Conservation (phyloP, 2,888 invertebrate genomes). For the Drosophila phalerata region DNA sequence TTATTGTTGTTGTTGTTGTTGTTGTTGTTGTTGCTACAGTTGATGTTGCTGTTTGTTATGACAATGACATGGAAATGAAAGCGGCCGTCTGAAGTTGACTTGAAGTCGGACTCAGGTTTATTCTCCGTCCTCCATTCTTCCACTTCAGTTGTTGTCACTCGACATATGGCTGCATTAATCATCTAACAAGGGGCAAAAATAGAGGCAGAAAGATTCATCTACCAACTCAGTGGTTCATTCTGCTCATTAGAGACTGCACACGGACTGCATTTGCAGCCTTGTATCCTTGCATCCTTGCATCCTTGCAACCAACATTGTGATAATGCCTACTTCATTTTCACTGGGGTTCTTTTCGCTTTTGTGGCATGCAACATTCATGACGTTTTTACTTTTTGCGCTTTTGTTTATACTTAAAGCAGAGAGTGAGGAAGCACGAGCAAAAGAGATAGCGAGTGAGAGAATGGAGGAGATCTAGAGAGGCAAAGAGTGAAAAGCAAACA, state of each 20-base stretch:
- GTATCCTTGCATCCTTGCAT: not conserved
- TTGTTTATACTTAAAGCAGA: conserved; percentile 47
- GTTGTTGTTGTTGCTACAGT: conserved; percentile 12
- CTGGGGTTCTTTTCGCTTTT: conserved; percentile 15
- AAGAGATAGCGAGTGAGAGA: not conserved
- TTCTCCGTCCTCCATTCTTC: conserved; percentile 15
- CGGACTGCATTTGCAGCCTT: conserved; percentile 13
- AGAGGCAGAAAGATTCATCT: not conserved
- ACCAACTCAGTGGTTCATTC: conserved; percentile 8
- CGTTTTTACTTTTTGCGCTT: conserved; percentile 53
- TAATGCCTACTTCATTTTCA: conserved; percentile 30
- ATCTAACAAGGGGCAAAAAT: conserved; percentile 28
- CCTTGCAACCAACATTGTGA: not conserved
- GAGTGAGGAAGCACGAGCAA: not conserved
- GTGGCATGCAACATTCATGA: conserved; percentile 35
- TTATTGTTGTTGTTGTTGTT: conserved; percentile 3
- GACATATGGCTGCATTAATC: conserved; percentile 75
- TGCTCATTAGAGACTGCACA: conserved; percentile 33
- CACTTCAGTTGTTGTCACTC: conserved; percentile 44
- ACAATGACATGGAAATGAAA: conserved; percentile 74
- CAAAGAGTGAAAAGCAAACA: conserved; percentile 13
- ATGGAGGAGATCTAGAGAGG: not conserved
- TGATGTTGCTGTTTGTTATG: conserved; percentile 50
- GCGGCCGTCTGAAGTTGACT: conserved; percentile 39
- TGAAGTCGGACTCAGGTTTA: conserved; percentile 16